Percentiles rank a stretch among this genome's conserved stretches.
phyloP scores from a whole-genome alignment of 1,140 invertebrate genomes.

The Lepeophtheirus salmonis region DNA sequence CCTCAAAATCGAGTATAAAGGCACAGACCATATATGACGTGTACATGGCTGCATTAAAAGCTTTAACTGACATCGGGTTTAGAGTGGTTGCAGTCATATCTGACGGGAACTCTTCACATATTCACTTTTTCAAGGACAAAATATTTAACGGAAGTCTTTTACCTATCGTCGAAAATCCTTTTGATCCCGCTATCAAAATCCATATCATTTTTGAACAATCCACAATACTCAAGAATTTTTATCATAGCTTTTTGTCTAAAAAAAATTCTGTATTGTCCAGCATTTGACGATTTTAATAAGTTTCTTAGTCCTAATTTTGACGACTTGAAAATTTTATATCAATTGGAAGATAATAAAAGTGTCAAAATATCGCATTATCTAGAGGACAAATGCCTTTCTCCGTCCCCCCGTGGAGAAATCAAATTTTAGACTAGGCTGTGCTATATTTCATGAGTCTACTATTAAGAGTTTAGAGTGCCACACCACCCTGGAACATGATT shows the following conservation, averaged over 20 bases:
- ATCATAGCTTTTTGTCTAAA: neutral
- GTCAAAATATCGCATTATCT: neutral
- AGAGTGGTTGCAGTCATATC: neutral
- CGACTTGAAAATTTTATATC: neutral
- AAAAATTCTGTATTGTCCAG: neutral
- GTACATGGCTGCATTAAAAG: neutral
- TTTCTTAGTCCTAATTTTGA: neutral
- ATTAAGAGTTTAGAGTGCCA: neutral
- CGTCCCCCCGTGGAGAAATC: neutral
- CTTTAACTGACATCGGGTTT: neutral
- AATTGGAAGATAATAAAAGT: neutral
- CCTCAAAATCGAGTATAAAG: neutral
- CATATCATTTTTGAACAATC: neutral
- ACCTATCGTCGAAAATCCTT: neutral
- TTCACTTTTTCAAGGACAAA: neutral
- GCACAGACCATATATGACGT: neutral
- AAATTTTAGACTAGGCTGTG: neutral
- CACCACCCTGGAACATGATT: neutral
- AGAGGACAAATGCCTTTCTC: neutral
- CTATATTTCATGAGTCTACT: neutral
- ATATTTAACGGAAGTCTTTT: neutral
- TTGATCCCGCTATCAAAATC: neutral
- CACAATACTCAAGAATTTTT: neutral
- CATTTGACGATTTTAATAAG: neutral
- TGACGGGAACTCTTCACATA: neutral